Evolutionary conservation across 2,888 invertebrate genomes (phyloP).

Genomic region (Heliconius sara): DNA sequence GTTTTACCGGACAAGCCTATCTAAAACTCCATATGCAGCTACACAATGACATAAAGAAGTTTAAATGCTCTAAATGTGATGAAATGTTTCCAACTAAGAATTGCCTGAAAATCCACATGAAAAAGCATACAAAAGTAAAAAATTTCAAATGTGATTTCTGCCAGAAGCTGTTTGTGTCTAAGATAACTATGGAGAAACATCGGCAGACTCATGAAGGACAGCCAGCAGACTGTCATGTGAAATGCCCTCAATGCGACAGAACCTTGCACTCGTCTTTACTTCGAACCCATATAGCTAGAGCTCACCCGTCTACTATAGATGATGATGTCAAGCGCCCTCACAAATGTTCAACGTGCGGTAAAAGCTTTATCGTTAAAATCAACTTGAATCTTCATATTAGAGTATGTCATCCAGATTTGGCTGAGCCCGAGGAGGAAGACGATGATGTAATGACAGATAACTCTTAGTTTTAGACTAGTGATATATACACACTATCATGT

Average conservation of each 20-base stretch:
- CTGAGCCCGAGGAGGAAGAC: slow-evolving; percentile 77
- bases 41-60: slow-evolving; percentile 79
- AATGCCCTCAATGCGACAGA: slow-evolving; percentile 76
- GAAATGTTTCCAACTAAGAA: slow-evolving; percentile 80
- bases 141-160: slow-evolving; percentile 80
- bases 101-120: slow-evolving; percentile 79
- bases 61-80: slow-evolving; percentile 78
- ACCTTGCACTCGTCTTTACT: slow-evolving; percentile 76
- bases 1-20: slow-evolving; percentile 78
- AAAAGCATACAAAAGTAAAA: slow-evolving; percentile 79
- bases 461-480: slow-evolving; percentile 63
- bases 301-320: slow-evolving; percentile 69
- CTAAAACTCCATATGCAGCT: slow-evolving; percentile 79
- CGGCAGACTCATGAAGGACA: slow-evolving; percentile 76
- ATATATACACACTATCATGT: slow-evolving; percentile 56
- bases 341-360: slow-evolving; percentile 77
- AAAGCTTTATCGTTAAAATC: slow-evolving; percentile 78
- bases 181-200: slow-evolving; percentile 80
- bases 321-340: slow-evolving; percentile 78
- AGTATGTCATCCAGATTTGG: slow-evolving; percentile 78
- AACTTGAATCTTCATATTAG: slow-evolving; percentile 78
- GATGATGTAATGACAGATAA: slow-evolving; percentile 80
- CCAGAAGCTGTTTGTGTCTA: slow-evolving; percentile 76
- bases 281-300: slow-evolving; percentile 71
- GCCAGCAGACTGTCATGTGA: slow-evolving; percentile 77